phyloP scores from a whole-genome alignment of 2,888 invertebrate species.

The Omphaloscelis lunosa region DNA sequence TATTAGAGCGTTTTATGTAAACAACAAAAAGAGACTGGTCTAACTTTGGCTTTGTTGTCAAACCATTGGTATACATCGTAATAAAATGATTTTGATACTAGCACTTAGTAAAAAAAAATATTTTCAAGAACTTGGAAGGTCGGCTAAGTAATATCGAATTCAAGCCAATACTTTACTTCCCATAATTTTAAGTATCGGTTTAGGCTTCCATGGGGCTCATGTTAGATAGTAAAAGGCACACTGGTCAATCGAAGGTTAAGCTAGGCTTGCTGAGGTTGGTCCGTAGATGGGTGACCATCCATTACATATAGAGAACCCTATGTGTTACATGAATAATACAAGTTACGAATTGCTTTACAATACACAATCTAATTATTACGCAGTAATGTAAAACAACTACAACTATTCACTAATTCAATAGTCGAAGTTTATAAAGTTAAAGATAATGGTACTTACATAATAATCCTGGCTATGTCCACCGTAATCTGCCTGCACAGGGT shows the following conservation, averaged over 20 bases:
- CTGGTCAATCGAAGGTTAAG: not conserved
- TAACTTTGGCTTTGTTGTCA: not conserved
- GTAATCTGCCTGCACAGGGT: slow-evolving; percentile 56
- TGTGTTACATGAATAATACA: not conserved
- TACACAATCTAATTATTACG: not conserved
- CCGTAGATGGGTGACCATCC: not conserved
- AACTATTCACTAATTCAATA: not conserved
- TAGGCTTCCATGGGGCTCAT: no score
- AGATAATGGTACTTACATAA: slow-evolving; percentile 75
- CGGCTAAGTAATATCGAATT: not conserved
- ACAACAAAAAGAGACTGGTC: not conserved
- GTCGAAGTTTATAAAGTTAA: not conserved
- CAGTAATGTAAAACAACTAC: not conserved
- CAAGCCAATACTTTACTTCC: not conserved
- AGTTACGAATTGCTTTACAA: not conserved
- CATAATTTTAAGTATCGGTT: not conserved
- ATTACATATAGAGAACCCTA: not conserved
- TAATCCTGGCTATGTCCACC: slow-evolving; percentile 80
- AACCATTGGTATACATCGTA: not conserved
- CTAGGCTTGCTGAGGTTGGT: not conserved
- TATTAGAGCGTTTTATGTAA: slow-evolving; percentile 51
- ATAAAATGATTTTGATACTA: not conserved
- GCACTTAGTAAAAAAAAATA: not conserved
- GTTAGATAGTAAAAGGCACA: not conserved
- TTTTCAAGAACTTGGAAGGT: not conserved